Conservation (phyloP, 2,113 vertebrate genomes). For the Candoia aspera region DNA sequence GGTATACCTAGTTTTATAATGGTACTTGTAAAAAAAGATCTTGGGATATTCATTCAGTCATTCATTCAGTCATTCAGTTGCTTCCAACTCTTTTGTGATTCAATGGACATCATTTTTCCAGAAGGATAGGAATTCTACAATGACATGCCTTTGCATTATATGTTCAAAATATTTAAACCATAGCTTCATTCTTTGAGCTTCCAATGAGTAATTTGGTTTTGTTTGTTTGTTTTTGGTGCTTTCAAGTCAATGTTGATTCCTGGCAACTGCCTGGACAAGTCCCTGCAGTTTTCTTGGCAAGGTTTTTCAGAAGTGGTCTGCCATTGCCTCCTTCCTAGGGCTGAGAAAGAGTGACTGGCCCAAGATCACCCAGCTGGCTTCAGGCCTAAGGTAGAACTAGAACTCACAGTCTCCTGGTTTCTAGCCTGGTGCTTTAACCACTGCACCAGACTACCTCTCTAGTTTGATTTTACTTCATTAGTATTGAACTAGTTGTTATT, state of each 20-base stretch:
- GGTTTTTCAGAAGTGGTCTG: not conserved
- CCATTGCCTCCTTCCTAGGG: not conserved
- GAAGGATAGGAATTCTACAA: not conserved
- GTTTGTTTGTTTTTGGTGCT: not conserved
- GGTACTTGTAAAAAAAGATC: not conserved
- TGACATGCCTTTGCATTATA: not conserved
- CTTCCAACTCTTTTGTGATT: not conserved
- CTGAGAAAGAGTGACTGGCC: not conserved
- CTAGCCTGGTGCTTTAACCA: not conserved
- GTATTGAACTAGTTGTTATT: not conserved
- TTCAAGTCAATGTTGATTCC: not conserved
- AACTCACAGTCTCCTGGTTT: not conserved
- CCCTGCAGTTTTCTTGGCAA: not conserved
- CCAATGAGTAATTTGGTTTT: not conserved
- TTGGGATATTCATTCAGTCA: not conserved
- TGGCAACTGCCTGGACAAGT: not conserved
- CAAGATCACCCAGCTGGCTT: not conserved
- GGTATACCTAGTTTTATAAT: not conserved
- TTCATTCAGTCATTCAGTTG: not conserved
- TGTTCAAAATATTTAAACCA: not conserved
- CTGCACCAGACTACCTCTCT: not conserved
- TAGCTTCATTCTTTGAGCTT: not conserved
- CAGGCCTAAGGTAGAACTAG: not conserved
- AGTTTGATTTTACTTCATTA: not conserved
- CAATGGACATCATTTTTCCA: not conserved